phyloP scores from a whole-genome alignment of 1,140 invertebrate genomes.

The Thaumetopoea pityocampa region DNA sequence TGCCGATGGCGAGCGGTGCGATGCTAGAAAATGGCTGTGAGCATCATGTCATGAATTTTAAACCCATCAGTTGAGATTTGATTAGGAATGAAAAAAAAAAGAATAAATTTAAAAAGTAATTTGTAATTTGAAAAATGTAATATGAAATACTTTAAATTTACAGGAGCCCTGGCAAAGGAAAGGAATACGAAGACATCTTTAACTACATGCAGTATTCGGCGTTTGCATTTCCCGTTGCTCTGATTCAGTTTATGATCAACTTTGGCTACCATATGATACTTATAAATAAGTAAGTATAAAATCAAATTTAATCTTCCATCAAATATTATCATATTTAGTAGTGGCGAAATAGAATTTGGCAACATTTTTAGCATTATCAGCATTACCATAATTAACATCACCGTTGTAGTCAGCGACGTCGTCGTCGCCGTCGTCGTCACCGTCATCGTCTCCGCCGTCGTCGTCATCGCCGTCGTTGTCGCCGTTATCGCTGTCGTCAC shows the following conservation, averaged over 20 bases:
- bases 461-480: too few species aligned
- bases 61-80: background rate
- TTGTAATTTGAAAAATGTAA: constrained; percentile 4
- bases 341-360: too few species aligned
- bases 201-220: constrained; percentile 47
- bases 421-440: too few species aligned
- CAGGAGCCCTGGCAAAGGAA: constrained; percentile 21
- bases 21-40: too few species aligned
- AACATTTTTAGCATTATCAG: too few species aligned
- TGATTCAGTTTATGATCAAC: constrained; percentile 41
- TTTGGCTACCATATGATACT: constrained; percentile 39
- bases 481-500: too few species aligned
- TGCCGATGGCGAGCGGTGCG: too few species aligned
- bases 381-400: too few species aligned
- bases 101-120: background rate
- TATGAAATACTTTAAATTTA: constrained; percentile 16
- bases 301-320: background rate
- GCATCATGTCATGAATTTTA: too few species aligned
- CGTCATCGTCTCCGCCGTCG: too few species aligned
- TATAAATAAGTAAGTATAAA: constrained; percentile 31
- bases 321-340: too few species aligned
- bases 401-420: too few species aligned
- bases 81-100: background rate
- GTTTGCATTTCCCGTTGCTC: constrained; percentile 44
- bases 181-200: constrained; percentile 48